Base-by-base conservation (phyloP, 1,140 invertebrate species). In the Pseudomyrmex sp. region DNA sequence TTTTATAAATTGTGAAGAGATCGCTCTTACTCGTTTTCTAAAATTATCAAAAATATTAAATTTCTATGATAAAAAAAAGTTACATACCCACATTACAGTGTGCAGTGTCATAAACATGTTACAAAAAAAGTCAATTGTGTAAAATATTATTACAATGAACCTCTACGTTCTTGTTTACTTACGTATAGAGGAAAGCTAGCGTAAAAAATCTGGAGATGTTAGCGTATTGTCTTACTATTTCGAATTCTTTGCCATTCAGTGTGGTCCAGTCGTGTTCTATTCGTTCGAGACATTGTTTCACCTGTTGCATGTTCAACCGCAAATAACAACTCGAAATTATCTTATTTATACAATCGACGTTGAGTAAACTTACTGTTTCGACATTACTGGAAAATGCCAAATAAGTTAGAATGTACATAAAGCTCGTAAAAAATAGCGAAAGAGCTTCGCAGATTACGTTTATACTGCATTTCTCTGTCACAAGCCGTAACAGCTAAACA, bases 261-360 rank as follows among this genome's bases (percentile, higher is more conserved):
- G 75, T 44, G 5, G n/a, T 54, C 75, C 75, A 77, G 20, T 77
- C 75, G 15, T 56, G 8, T 12, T 20, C 1, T n/a, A 77, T 68
- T 20, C 1, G 46, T 13, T 65, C 13, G 0, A 76, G 7, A 2
- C 50, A 12, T 15, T 10, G 2, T 52, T 54, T 76, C 12, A 13
- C 1, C 61, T 76, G 46, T 48, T 3, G 4, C n/a, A n/a, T 56
- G 7, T 7, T 56, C 8, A 56, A 56, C 15, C n/a, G 15, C 7
- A 56, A n/a, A 15, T n/a, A 15, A 15, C 2, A 56, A 56, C 35
- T 35, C 35, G 35, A 35, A 56, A n/a, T 26, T 26, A 56, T 56
- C n/a, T 15, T 56, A 15, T 7, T 56, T 56, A n/a, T n/a, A 56
- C 13, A 56, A 18, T 18, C 12, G 35, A 56, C n/a, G n/a, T 56